phyloP scores from a whole-genome alignment of 2,797 vertebrate genomes.

The Rhinella marina region DNA sequence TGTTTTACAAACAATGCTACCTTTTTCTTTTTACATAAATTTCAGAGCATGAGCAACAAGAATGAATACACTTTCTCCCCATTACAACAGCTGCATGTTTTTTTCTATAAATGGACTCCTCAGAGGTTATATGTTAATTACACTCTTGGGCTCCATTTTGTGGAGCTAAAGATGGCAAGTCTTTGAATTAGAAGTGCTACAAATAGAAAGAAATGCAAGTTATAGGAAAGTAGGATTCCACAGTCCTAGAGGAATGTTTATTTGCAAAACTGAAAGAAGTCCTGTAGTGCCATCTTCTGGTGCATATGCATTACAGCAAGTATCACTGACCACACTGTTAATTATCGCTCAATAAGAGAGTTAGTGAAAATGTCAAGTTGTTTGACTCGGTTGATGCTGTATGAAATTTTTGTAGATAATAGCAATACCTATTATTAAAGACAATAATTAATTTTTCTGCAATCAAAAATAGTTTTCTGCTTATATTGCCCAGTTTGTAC shows the following conservation, averaged over 20 bases:
- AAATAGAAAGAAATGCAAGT: constrained; percentile 55
- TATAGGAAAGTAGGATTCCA: constrained; percentile 38
- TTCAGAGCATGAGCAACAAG: not conserved
- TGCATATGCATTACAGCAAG: not conserved
- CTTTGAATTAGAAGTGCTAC: constrained; percentile 54
- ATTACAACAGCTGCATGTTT: constrained; percentile 29
- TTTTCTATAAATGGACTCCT: constrained; percentile 51
- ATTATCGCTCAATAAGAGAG: not conserved
- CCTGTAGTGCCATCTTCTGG: constrained; percentile 57
- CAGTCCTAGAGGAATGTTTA: not conserved
- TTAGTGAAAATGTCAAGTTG: not conserved
- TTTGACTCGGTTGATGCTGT: not conserved
- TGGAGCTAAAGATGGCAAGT: constrained; percentile 57
- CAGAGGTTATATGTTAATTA: constrained; percentile 58
- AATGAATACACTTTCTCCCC: constrained; percentile 10
- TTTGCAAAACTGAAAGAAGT: constrained; percentile 2
- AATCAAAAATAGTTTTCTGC: not conserved
- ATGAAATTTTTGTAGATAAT: not conserved
- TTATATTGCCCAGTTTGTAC: not conserved
- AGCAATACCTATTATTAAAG: not conserved
- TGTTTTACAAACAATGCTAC: not conserved
- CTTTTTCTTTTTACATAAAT: not conserved
- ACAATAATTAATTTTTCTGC: not conserved
- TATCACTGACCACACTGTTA: not conserved
- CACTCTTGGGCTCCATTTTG: constrained; percentile 58